Evolutionary conservation across 2,113 vertebrate species (phyloP).

Genomic region (Hypocryptadius cinnamomeus): DNA sequence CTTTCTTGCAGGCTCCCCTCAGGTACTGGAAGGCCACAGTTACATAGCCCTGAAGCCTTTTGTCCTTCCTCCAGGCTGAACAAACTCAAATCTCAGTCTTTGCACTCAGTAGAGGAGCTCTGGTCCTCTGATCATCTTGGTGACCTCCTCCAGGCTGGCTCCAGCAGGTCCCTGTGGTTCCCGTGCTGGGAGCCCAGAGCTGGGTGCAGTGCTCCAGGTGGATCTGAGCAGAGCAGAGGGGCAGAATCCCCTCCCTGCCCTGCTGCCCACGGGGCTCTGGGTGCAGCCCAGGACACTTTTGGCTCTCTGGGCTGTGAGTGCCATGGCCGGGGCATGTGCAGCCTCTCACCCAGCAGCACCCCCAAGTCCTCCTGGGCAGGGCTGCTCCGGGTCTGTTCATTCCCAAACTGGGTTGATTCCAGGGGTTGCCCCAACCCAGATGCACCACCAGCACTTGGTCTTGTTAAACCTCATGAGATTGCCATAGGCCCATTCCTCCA

Average conservation of each 20-base stretch:
- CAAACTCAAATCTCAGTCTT: not conserved
- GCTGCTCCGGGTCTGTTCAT: not conserved
- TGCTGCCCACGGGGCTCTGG: not conserved
- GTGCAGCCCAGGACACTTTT: not conserved
- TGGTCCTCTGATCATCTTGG: not conserved
- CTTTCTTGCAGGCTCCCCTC: not conserved
- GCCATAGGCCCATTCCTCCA: not conserved
- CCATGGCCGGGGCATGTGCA: not conserved
- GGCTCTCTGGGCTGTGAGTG: not conserved
- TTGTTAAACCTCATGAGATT: not conserved
- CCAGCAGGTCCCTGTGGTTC: not conserved
- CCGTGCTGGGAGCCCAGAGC: not conserved
- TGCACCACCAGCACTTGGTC: too few species aligned
- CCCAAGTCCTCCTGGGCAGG: not conserved
- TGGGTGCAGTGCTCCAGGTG: not conserved
- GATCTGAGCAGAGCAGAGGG: not conserved
- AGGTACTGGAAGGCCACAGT: not conserved
- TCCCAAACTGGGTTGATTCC: accelerated
- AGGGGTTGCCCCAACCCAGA: accelerated
- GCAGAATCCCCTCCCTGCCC: not conserved
- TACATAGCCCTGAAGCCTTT: not conserved
- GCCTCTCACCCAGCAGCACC: not conserved
- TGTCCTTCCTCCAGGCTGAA: not conserved
- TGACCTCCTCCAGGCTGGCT: accelerated
- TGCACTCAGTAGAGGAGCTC: not conserved